These are phyloP conservation scores for Boulengeromyrus knoepffleri DNA, from an alignment of 2,113 vertebrate species.

Conservation along the genomic window DNA sequence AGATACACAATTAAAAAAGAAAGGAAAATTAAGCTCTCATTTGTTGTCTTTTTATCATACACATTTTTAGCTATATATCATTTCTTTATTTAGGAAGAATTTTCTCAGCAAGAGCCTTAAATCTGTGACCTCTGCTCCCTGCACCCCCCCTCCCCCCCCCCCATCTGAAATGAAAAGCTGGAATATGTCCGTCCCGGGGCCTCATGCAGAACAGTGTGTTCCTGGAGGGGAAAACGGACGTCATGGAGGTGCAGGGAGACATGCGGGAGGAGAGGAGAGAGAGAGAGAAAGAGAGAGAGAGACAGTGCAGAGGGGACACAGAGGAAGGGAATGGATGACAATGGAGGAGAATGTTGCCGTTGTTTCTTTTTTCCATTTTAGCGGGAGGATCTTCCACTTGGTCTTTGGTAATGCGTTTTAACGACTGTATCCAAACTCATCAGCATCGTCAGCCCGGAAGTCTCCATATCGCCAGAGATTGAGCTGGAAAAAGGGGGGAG, in stretches of 20 bases:
- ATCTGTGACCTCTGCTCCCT: slow-evolving; percentile 27
- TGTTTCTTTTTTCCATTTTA: slow-evolving; percentile 20
- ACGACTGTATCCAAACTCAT: slow-evolving; percentile 81
- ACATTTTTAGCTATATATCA: slow-evolving; percentile 49
- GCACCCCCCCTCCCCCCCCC: neutral
- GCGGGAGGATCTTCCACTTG: slow-evolving; percentile 30
- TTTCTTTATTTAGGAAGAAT: slow-evolving; percentile 46
- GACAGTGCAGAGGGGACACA: slow-evolving; percentile 30
- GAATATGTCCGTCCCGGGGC: neutral
- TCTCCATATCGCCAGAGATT: slow-evolving; percentile 92
- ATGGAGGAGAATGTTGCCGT: slow-evolving; percentile 39
- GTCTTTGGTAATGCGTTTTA: slow-evolving; percentile 49
- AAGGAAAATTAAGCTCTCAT: slow-evolving; percentile 53
- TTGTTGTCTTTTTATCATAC: slow-evolving; percentile 45
- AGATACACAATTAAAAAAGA: slow-evolving; percentile 44
- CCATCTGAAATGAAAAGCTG: neutral
- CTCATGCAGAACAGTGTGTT: neutral
- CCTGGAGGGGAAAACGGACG: neutral
- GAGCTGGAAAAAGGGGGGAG: slow-evolving; percentile 56
- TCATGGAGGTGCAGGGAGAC: slow-evolving; percentile 27
- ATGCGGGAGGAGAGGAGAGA: slow-evolving; percentile 24
- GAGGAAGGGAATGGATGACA: slow-evolving; percentile 30
- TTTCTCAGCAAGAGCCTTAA: slow-evolving; percentile 37
- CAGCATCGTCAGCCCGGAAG: slow-evolving; percentile 80
- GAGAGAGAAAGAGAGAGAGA: slow-evolving; percentile 21